Percentiles rank a stretch among this genome's conserved stretches.
Evolutionary conservation across 2,113 vertebrate species (phyloP).

Genomic region (Mirounga angustirostris): DNA sequence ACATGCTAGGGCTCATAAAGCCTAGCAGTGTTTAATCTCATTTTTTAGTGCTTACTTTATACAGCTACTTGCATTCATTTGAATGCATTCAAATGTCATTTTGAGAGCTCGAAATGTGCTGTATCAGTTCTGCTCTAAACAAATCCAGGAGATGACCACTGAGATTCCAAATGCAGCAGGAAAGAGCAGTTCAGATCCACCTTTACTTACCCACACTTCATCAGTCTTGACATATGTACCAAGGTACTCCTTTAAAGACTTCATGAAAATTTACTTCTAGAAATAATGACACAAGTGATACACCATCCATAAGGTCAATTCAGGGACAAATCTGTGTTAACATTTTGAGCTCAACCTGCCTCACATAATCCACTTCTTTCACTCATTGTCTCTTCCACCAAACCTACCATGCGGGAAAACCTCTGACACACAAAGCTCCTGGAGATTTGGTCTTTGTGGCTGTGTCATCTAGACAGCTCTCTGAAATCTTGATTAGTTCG

Average conservation of each 20-base stretch:
- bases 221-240: fast-evolving
- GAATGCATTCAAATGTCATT: not conserved
- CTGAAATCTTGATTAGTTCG: no score
- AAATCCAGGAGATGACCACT: not conserved
- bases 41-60: not conserved
- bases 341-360: no score
- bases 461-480: no score
- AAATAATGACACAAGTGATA: no score
- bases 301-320: no score
- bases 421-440: no score
- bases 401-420: no score
- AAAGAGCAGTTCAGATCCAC: not conserved
- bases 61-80: not conserved
- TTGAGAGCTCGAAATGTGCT: not conserved
- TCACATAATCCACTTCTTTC: no score
- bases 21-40: not conserved
- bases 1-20: not conserved
- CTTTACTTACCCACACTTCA: no score
- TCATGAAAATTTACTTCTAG: not conserved
- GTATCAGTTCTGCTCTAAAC: not conserved
- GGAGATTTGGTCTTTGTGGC: no score
- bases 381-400: no score
- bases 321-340: no score
- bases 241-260: not conserved
- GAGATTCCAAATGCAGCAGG: not conserved